phyloP scores from a whole-genome alignment of 2,888 invertebrate genomes.

The Nymphalis urticae region DNA sequence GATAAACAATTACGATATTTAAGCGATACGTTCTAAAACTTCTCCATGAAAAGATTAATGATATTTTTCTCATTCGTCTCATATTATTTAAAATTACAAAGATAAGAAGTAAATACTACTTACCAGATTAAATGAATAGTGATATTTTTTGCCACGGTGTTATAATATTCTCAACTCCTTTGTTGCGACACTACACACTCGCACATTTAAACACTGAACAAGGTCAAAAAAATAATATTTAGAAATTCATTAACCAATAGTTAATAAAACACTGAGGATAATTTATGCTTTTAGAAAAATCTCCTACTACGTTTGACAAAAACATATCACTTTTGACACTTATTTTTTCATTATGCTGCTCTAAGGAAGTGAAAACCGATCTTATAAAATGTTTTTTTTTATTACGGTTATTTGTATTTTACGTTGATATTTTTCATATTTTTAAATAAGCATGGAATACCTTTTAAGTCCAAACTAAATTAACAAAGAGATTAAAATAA shows the following conservation, averaged over 20 bases:
- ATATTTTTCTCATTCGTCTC: not conserved
- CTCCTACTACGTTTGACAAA: constrained; percentile 6
- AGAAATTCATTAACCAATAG: not conserved
- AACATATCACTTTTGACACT: constrained; percentile 2
- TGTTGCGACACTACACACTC: constrained; percentile 21
- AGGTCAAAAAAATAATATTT: constrained; percentile 1
- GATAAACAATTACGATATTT: no score
- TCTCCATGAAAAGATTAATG: not conserved
- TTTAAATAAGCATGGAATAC: no score
- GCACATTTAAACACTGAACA: constrained; percentile 13
- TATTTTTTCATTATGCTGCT: not conserved
- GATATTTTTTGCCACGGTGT: constrained; percentile 30
- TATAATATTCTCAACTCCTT: constrained; percentile 19
- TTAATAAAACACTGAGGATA: not conserved
- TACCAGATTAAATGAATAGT: constrained; percentile 41
- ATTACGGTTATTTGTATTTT: no score
- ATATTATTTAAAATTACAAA: not conserved
- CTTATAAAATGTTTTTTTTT: no score
- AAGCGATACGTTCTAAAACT: no score
- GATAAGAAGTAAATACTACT: constrained; percentile 33
- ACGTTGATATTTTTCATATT: no score
- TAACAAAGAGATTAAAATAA: no score
- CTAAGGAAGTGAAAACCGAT: constrained; percentile 18
- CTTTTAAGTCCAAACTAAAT: no score
- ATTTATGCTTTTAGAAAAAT: not conserved